Base-by-base conservation (phyloP, 2,888 invertebrate species). In the Cabera pusaria region DNA sequence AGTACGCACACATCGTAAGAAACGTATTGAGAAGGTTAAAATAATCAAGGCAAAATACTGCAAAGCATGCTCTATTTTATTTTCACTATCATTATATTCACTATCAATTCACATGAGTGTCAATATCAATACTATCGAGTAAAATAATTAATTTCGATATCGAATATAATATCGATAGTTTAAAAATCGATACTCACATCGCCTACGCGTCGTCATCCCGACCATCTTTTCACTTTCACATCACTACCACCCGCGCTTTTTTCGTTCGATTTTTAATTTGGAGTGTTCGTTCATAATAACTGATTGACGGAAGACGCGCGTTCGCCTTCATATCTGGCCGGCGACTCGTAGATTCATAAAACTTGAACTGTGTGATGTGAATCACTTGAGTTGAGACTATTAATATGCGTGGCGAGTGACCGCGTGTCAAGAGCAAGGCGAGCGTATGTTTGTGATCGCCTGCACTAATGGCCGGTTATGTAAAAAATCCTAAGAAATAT, bases 401-500 rank as follows among this genome's bases (percentile, higher is more conserved):
- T 86, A 86, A 83, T 85, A 86, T 85, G 85, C 84, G 78, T 77
- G 74, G 74, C 81, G 73, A 82, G 82, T 82, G 84, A 82, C 85
- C 85, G 79, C 68, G 70, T 83, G 84, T 85, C 84, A 84, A 84
- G 84, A 85, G 72, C 84, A 81, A 86, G 82, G 81, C 75, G 77
- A 64, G 64, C 56, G 60, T 61, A 65, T 68, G 61, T 33, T 9
- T 32, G 37, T 39, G 26, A 7, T 31, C 51, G 53, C 57, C 49
- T 38, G 38, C 60, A 56, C 67, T 71, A 73, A 70, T 70, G 59
- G 58, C 57, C 41, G 58, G 56, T 69, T 70, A 69, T 65, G 68
- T 69, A 71, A 69, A 69, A n/a, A 48, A 39, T 32, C 29, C 40
- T 41, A 41, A 44, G 40, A 44, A 44, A 22, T 25, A 34, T 44